Conservation (phyloP, 2,888 invertebrate species). For the Linnaemya tessellans region DNA sequence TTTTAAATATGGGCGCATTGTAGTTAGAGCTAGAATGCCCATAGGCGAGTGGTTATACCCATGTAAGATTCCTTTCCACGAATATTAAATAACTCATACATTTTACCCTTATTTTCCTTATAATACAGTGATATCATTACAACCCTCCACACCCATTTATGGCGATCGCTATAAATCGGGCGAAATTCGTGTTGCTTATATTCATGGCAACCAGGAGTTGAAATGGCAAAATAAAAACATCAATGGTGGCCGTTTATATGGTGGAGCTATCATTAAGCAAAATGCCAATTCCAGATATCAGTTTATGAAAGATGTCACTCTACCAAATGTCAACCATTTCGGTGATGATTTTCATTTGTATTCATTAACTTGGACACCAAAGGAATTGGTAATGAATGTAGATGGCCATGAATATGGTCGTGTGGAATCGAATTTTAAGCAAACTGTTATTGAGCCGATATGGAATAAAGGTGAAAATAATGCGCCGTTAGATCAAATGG, state of each 20-base stretch:
- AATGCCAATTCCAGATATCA: constrained; percentile 80
- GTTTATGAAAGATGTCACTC: constrained; percentile 73
- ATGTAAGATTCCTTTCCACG: constrained; percentile 83
- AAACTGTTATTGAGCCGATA: constrained; percentile 81
- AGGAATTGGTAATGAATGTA: constrained; percentile 81
- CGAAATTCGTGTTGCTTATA: constrained; percentile 88
- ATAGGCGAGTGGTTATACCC: constrained; percentile 92
- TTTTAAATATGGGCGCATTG: constrained; percentile 88
- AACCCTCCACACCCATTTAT: constrained; percentile 87
- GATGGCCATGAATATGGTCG: constrained; percentile 85
- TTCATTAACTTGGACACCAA: constrained; percentile 86
- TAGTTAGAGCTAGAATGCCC: constrained; percentile 89
- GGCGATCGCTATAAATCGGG: constrained; percentile 87
- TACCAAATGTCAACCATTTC: constrained; percentile 81
- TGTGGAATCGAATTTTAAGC: constrained; percentile 79
- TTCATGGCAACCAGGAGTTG: constrained; percentile 86
- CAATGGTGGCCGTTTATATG: constrained; percentile 78
- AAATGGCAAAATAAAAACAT: constrained; percentile 76
- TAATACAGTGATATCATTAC: constrained; percentile 86
- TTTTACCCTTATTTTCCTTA: not conserved
- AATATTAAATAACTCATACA: not conserved
- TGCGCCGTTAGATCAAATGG: constrained; percentile 91
- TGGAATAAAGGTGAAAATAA: constrained; percentile 86
- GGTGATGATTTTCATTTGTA: constrained; percentile 88
- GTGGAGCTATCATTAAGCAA: constrained; percentile 78